Conservation (phyloP, 2,888 invertebrate genomes). For the Meganola albula region DNA sequence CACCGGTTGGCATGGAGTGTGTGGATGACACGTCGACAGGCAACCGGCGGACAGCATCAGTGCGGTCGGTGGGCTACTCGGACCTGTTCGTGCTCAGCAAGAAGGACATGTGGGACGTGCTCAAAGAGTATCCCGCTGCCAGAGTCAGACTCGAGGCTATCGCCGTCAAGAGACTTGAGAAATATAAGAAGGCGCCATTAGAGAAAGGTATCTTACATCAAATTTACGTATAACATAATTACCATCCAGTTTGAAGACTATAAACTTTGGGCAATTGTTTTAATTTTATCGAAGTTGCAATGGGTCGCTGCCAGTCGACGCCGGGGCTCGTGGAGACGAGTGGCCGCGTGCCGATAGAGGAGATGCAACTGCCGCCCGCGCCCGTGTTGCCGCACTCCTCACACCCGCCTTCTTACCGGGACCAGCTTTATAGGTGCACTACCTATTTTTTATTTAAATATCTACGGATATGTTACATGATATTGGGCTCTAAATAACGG, state of each 20-base stretch:
- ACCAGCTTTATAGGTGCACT: conserved; percentile 72
- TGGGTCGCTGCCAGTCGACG: conserved; percentile 97
- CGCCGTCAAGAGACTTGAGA: conserved; percentile 97
- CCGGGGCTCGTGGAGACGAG: conserved; percentile 96
- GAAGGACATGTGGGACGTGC: conserved; percentile 99
- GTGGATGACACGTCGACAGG: conserved; percentile 84
- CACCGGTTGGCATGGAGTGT: conserved; percentile 75
- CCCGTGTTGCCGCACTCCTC: conserved; percentile 59
- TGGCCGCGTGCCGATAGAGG: conserved; percentile 91
- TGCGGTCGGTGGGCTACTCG: conserved; percentile 98
- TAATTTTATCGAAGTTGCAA: conserved; percentile 82
- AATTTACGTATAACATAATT: too few species aligned
- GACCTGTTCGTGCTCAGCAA: conserved; percentile 99
- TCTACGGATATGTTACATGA: too few species aligned
- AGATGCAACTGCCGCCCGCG: conserved; percentile 65
- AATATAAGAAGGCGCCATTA: conserved; percentile 95
- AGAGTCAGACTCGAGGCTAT: conserved; percentile 97
- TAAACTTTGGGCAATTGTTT: background rate
- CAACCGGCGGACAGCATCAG: conserved; percentile 98
- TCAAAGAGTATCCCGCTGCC: conserved; percentile 96
- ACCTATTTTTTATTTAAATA: too few species aligned
- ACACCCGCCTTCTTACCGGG: conserved; percentile 74
- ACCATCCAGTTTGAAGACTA: too few species aligned
- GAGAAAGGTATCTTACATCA: conserved; percentile 91
- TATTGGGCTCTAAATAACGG: too few species aligned